Conservation (phyloP, 1,140 invertebrate genomes). For the Pseudomyrmex cubaensis region DNA sequence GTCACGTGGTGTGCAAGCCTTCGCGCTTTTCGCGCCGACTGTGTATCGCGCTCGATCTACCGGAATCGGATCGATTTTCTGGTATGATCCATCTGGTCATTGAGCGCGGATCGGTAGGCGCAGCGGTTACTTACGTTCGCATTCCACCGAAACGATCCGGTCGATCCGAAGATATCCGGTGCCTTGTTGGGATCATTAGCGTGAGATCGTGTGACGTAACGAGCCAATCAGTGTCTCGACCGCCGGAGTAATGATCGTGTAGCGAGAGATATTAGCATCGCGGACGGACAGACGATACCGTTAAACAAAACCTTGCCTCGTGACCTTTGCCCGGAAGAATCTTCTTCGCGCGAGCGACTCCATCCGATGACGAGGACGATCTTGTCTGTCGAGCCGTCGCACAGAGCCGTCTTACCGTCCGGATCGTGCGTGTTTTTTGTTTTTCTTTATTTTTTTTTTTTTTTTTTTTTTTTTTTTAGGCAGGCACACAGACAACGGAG, state of each 20-base stretch:
- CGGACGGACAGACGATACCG: slow-evolving; percentile 79
- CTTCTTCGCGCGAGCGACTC: slow-evolving; percentile 19
- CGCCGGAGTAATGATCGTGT: slow-evolving; percentile 81
- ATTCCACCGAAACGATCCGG: slow-evolving; percentile 78
- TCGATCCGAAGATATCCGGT: slow-evolving; percentile 79
- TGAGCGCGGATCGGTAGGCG: background rate
- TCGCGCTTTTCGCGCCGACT: slow-evolving; percentile 18
- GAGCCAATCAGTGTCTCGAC: slow-evolving; percentile 80
- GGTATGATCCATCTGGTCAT: slow-evolving; percentile 37
- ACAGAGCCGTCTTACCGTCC: slow-evolving; percentile 1
- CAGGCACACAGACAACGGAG: slow-evolving; percentile 13
- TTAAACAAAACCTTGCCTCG: slow-evolving; percentile 82
- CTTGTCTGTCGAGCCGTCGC: slow-evolving; percentile 64
- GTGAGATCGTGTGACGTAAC: slow-evolving; percentile 84
- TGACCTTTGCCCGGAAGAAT: slow-evolving; percentile 77
- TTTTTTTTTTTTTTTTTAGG: slow-evolving; percentile 18
- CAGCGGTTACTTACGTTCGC: slow-evolving; percentile 68
- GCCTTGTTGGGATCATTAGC: slow-evolving; percentile 82
- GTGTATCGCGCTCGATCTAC: background rate
- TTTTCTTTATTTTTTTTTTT: too few species aligned
- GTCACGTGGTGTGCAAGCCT: background rate
- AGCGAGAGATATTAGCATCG: slow-evolving; percentile 82
- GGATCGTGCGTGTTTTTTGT: slow-evolving; percentile 20
- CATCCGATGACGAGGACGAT: slow-evolving; percentile 73
- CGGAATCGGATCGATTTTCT: slow-evolving; percentile 70